Evolutionary conservation across 64 coral and sea anemone species (phyloP).

Genomic region (Stylophora pistillata): DNA sequence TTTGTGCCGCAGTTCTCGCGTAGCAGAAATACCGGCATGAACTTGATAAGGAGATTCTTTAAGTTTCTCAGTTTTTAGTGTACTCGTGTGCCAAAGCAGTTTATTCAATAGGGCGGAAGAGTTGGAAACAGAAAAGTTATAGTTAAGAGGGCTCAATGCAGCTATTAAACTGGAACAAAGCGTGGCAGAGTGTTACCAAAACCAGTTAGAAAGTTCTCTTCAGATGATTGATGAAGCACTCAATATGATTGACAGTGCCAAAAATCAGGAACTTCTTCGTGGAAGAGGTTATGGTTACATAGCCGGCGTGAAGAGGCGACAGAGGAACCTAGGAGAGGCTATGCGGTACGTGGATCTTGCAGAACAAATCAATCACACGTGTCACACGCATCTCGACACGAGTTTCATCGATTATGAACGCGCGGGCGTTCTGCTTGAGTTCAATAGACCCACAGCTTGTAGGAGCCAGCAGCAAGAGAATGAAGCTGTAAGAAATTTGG

Average conservation of each 20-base stretch:
- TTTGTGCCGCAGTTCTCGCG: too few relatives aligned
- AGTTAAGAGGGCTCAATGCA: too few relatives aligned
- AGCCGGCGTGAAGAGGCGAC: slow-evolving; percentile 38
- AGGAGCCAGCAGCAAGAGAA: background rate
- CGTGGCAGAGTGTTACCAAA: slow-evolving; percentile 32
- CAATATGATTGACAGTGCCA: background rate
- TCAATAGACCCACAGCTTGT: background rate
- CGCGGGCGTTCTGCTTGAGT: slow-evolving; percentile 39
- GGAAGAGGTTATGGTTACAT: slow-evolving; percentile 18
- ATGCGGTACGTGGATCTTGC: background rate
- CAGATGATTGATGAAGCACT: background rate
- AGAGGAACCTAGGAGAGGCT: slow-evolving; percentile 37
- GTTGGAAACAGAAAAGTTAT: too few relatives aligned
- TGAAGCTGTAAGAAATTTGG: background rate
- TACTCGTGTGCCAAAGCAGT: too few relatives aligned
- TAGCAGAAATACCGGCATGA: too few relatives aligned
- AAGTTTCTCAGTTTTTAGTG: too few relatives aligned
- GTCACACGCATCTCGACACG: background rate
- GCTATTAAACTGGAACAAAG: slow-evolving; percentile 29
- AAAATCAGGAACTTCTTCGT: background rate
- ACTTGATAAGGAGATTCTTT: too few relatives aligned
- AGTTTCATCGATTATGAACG: slow-evolving; percentile 48
- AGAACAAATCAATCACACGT: background rate
- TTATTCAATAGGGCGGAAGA: too few relatives aligned
- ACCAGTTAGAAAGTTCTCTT: background rate